phyloP scores from a whole-genome alignment of 2,113 vertebrate genomes.

The Fregata magnificens region DNA sequence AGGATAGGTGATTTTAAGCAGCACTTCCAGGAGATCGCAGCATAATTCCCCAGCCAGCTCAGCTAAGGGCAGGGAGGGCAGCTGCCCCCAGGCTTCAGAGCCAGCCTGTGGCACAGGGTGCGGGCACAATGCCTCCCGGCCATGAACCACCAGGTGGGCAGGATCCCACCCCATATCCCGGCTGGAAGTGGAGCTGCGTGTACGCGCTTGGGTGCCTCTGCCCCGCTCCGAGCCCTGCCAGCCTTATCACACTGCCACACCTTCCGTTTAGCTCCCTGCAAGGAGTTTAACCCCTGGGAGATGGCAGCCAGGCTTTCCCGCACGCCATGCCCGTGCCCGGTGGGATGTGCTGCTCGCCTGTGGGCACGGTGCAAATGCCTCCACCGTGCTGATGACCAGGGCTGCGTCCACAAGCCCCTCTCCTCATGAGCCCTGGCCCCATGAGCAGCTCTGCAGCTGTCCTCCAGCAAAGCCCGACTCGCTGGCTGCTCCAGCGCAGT shows the following conservation, averaged over 20 bases:
- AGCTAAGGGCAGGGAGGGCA: background rate
- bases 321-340: accelerated
- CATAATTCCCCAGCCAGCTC: background rate
- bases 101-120: background rate
- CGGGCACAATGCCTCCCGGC: background rate
- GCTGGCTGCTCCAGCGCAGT: accelerated
- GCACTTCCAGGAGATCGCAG: background rate
- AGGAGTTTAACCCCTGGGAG: background rate
- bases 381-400: accelerated
- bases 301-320: background rate
- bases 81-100: background rate
- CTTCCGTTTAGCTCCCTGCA: background rate
- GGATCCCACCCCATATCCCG: background rate
- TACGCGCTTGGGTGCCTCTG: background rate
- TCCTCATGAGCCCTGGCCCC: background rate
- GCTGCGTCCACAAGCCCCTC: accelerated
- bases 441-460: accelerated
- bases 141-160: accelerated
- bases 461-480: background rate
- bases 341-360: background rate
- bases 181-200: background rate
- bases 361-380: accelerated
- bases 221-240: background rate
- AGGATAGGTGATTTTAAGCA: background rate
- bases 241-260: background rate